Percentiles rank a stretch among this genome's conserved stretches.
Conservation (phyloP, 2,888 invertebrate species). For the Rhingia campestris region DNA sequence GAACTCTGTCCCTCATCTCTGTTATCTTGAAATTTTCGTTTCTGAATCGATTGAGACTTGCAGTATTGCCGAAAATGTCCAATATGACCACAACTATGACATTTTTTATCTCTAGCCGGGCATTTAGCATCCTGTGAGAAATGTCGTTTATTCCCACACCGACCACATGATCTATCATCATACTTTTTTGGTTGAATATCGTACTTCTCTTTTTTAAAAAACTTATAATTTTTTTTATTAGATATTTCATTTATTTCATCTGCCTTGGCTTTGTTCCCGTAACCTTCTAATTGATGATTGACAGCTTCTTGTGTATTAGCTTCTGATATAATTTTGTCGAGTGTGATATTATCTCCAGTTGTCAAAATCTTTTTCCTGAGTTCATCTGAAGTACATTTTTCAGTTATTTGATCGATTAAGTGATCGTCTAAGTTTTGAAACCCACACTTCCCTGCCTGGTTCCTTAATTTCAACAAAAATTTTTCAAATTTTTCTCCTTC, state of each 20-base stretch:
- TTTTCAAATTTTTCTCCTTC: slow-evolving; percentile 22
- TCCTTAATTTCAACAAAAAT: not conserved
- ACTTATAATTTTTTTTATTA: not conserved
- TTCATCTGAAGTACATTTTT: slow-evolving; percentile 27
- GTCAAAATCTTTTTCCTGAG: slow-evolving; percentile 30
- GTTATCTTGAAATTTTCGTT: not conserved
- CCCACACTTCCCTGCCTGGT: not conserved
- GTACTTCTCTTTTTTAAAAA: not conserved
- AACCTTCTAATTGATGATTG: slow-evolving; percentile 16
- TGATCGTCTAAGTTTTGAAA: too few relatives aligned
- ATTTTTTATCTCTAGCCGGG: slow-evolving; percentile 25
- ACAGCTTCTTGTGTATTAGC: slow-evolving; percentile 27
- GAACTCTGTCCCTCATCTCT: not conserved
- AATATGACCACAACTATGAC: slow-evolving; percentile 17
- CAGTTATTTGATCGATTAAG: not conserved
- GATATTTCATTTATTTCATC: slow-evolving; percentile 11
- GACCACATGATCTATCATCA: slow-evolving; percentile 1
- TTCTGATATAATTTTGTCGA: slow-evolving; percentile 27
- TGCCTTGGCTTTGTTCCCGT: slow-evolving; percentile 2
- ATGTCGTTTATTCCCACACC: slow-evolving; percentile 22
- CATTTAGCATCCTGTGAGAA: slow-evolving; percentile 23
- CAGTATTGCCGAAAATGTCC: slow-evolving; percentile 27
- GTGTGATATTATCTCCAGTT: slow-evolving; percentile 12
- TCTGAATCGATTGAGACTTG: slow-evolving; percentile 7
- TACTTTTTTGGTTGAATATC: not conserved